Percentiles rank a stretch among this genome's conserved stretches.
Evolutionary conservation across 2,113 vertebrate species (phyloP).

Genomic region (Ibidorhyncha struthersii): DNA sequence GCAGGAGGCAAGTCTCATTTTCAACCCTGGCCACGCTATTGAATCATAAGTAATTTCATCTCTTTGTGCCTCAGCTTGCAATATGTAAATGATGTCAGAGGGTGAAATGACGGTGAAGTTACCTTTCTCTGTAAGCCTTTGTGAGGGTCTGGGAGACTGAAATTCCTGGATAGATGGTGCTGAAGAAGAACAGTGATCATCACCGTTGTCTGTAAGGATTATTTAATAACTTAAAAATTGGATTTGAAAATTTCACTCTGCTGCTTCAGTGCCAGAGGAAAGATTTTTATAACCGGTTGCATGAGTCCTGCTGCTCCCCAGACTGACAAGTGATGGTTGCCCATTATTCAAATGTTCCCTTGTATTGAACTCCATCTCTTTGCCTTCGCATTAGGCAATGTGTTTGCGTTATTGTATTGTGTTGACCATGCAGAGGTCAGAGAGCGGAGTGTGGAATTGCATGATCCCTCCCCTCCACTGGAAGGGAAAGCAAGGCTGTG

Average conservation of each 20-base stretch:
- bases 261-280: background rate
- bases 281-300: background rate
- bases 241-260: background rate
- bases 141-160: background rate
- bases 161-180: background rate
- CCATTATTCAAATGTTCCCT: background rate
- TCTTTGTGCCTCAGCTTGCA: background rate
- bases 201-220: background rate
- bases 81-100: background rate
- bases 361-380: background rate
- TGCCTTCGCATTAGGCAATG: background rate
- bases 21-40: background rate
- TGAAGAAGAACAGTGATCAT: background rate
- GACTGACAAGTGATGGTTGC: background rate
- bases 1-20: background rate
- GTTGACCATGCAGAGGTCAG: background rate
- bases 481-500: background rate
- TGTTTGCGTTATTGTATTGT: background rate
- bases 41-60: background rate
- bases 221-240: background rate
- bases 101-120: background rate
- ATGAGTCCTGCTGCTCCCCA: background rate
- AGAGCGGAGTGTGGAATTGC: background rate
- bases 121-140: background rate
- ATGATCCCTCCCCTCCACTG: background rate